These are phyloP conservation scores for Cantharis lateralis DNA, from an alignment of 2,888 invertebrate species.

Conservation along the genomic window DNA sequence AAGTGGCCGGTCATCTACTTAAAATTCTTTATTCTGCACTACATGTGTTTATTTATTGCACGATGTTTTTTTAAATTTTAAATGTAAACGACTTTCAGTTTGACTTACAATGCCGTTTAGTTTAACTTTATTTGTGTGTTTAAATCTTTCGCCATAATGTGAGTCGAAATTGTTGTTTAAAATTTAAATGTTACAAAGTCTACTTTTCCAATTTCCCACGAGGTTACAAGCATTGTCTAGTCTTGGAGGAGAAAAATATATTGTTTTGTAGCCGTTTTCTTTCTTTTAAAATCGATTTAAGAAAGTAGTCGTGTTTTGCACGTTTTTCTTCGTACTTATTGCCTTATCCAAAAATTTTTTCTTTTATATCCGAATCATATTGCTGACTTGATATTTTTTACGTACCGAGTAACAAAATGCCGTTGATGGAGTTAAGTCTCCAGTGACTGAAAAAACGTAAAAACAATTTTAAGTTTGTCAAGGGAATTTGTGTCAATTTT, in stretches of 20 bases:
- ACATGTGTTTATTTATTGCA: neutral
- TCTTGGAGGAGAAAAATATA: conserved; percentile 24
- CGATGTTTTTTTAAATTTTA: neutral
- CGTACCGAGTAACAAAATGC: neutral
- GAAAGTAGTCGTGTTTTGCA: conserved; percentile 2
- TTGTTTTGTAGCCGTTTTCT: conserved; percentile 25
- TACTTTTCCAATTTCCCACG: conserved; percentile 32
- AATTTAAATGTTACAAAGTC: conserved; percentile 28
- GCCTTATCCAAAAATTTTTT: conserved; percentile 6
- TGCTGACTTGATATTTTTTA: conserved; percentile 16
- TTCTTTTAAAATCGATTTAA: conserved; percentile 15
- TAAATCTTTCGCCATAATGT: neutral
- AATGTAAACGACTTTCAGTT: neutral
- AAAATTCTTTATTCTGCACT: too few species aligned
- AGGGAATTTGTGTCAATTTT: conserved; percentile 26
- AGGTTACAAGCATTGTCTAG: conserved; percentile 26
- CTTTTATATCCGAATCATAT: conserved; percentile 13
- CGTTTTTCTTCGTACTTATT: conserved; percentile 19
- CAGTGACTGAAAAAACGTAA: conserved; percentile 23
- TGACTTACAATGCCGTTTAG: neutral
- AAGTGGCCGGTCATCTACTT: too few species aligned
- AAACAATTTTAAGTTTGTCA: conserved; percentile 26
- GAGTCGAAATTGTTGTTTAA: conserved; percentile 9
- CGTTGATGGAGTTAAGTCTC: conserved; percentile 5
- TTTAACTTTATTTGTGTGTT: neutral